Conservation (phyloP, 2,888 invertebrate genomes). For the Tricholauxania praeusta region DNA sequence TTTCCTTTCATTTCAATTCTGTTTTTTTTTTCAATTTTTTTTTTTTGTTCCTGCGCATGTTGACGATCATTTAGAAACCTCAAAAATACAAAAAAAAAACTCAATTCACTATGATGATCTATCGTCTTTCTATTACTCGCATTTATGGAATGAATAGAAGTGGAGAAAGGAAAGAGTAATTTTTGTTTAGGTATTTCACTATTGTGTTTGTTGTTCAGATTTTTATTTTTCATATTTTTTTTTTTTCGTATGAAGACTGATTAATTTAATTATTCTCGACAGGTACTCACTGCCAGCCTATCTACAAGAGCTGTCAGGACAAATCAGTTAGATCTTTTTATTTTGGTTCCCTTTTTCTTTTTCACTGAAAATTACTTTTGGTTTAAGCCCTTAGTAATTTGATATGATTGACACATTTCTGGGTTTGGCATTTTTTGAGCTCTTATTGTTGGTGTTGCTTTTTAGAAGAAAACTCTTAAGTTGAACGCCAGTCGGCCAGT, state of each 20-base stretch:
- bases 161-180: neutral
- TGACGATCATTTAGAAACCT: constrained; percentile 22
- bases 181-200: neutral
- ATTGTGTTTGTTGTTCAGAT: neutral
- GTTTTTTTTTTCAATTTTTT: neutral
- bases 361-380: neutral
- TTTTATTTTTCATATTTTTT: too few relatives aligned
- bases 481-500: too few relatives aligned
- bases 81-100: constrained; percentile 15
- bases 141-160: neutral
- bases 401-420: constrained; percentile 24
- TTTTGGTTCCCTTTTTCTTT: neutral
- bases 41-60: neutral
- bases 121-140: constrained; percentile 19
- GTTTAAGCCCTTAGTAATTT: constrained; percentile 7
- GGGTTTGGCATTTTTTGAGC: neutral
- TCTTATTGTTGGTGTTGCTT: constrained; percentile 5
- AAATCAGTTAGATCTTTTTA: constrained; percentile 6
- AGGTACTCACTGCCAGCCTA: constrained; percentile 17
- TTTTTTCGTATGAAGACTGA: neutral
- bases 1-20: neutral
- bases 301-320: neutral
- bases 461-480: neutral
- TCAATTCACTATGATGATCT: neutral
- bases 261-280: constrained; percentile 27